phyloP scores from a whole-genome alignment of 2,797 vertebrate species.

The Danio albolineatus region DNA sequence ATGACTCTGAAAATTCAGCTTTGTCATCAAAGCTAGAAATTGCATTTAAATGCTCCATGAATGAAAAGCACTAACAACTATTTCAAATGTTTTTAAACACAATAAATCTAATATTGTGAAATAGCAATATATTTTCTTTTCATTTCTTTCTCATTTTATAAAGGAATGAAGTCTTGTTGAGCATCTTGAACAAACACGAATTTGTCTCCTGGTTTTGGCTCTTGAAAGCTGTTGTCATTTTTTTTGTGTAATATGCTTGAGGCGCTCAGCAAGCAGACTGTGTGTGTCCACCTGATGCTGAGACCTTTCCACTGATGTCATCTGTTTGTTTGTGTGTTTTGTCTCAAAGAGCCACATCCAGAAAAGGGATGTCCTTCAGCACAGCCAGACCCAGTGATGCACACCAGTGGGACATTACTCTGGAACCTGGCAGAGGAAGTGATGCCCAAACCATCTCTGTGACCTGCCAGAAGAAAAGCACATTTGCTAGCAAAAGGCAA shows the following conservation, averaged over 20 bases:
- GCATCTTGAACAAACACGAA: neutral
- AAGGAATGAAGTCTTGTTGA: neutral
- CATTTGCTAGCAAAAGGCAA: conserved; percentile 76
- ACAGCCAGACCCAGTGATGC: conserved; percentile 75
- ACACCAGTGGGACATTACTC: conserved; percentile 73
- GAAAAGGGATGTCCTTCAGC: conserved; percentile 75
- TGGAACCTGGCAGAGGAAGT: conserved; percentile 71
- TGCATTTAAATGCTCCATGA: neutral
- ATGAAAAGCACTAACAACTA: too few species aligned
- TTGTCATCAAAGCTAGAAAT: neutral
- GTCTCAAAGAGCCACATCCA: conserved; percentile 71
- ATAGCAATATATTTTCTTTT: too few species aligned
- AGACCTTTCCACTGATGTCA: conserved; percentile 14
- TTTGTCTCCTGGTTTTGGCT: neutral
- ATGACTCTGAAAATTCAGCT: neutral
- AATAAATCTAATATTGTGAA: neutral
- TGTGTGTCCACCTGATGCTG: neutral
- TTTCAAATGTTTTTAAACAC: neutral
- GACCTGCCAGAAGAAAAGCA: conserved; percentile 73
- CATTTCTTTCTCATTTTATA: too few species aligned
- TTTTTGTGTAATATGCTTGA: conserved; percentile 14
- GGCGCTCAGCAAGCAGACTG: neutral
- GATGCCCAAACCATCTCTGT: conserved; percentile 73
- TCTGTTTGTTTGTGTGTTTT: conserved; percentile 40
- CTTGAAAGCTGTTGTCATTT: neutral